Base-by-base conservation (phyloP, 2,888 invertebrate species). In the Drosophila parthenogenetica region DNA sequence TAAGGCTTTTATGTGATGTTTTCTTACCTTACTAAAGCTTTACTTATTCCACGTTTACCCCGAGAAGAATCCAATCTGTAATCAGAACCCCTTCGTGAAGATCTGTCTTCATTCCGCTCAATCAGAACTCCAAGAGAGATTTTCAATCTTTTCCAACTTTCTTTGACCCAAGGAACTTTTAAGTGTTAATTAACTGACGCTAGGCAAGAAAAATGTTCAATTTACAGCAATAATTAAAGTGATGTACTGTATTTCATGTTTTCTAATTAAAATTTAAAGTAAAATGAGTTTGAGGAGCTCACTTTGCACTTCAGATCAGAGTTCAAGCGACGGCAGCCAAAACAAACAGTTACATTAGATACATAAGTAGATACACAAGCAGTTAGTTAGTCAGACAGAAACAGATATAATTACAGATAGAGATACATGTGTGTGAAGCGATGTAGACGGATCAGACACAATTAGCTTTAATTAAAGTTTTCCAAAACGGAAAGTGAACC, bases 401-500 rank as follows among this genome's bases (percentile, higher is more conserved):
- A 73, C 17, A 54, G 13, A 32, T 42, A 37, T 37, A 57, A 42
- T 25, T 25, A 46, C n/a, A 60, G 35, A 49, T 53, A 73, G 14
- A 57, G 22, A 37, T 50, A 42, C 14, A 43, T 29, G 29, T 2
- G 29, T 29, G 29, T 29, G 8, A 29, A 8, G 7, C 29, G 54
- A 62, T 65, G 40, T 45, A 49, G 63, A 53, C 66, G 67, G 79
- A 82, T 77, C 78, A 74, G 51, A 25, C 46, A 60, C 76, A 79
- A 83, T 79, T 77, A 74, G 79, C 73, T 73, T 79, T 73, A 83
- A 85, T 82, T 81, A 81, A 77, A 70, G 71, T 79, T 83, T 75
- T 79, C 77, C 85, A 77, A 83, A 87, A 75, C 81, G 87, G 79
- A 86, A 79, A 83, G 84, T 77, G 81, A 81, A 77, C 73, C 73